Evolutionary conservation across 2,113 vertebrate genomes (phyloP).

Genomic region (Sminthopsis crassicaudata): DNA sequence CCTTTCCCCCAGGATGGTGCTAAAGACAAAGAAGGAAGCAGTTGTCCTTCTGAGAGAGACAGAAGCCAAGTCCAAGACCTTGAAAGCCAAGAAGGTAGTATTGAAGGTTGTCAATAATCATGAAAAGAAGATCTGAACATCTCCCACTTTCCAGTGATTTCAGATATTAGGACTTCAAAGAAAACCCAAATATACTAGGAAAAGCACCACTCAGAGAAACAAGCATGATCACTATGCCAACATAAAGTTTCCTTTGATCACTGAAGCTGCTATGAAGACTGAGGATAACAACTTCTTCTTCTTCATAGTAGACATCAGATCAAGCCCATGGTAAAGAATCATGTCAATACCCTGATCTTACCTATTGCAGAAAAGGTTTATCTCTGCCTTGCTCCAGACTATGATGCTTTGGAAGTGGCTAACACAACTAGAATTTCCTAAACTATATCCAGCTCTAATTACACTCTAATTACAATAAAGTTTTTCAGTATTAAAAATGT

Average conservation of each 20-base stretch:
- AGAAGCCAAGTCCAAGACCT: neutral
- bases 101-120: neutral
- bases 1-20: too few relatives aligned
- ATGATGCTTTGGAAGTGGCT: neutral
- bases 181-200: neutral
- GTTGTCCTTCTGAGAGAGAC: neutral
- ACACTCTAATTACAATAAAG: neutral
- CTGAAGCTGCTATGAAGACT: neutral
- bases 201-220: too few relatives aligned
- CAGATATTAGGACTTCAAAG: neutral
- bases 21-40: too few relatives aligned
- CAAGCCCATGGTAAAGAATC: neutral
- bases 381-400: neutral
- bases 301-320: neutral
- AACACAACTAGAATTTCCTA: neutral
- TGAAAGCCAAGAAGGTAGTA: neutral
- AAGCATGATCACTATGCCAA: neutral
- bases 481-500: neutral
- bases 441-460: neutral
- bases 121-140: neutral
- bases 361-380: neutral
- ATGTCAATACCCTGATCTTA: neutral
- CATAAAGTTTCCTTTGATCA: neutral
- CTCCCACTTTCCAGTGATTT: neutral
- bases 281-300: too few relatives aligned